Evolutionary conservation across 2,797 vertebrate genomes (phyloP).

Genomic region (Myioborus melanocephalus): DNA sequence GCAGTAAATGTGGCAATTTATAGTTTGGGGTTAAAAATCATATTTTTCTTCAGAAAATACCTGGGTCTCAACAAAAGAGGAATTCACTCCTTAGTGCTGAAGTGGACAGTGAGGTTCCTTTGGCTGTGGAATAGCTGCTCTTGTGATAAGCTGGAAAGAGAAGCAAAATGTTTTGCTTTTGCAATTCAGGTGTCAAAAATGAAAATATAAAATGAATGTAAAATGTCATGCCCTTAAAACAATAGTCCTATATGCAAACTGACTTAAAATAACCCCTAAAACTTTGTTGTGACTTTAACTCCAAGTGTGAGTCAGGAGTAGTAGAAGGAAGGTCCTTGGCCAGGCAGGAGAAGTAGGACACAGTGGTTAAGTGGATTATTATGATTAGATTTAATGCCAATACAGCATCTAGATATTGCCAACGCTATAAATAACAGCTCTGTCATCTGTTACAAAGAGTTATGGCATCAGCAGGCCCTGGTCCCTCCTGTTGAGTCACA

Average conservation of each 20-base stretch:
- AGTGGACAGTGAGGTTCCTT: background rate
- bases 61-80: background rate
- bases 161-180: background rate
- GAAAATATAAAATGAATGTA: background rate
- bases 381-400: background rate
- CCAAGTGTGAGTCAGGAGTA: background rate
- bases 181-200: background rate
- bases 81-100: background rate
- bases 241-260: background rate
- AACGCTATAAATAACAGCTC: background rate
- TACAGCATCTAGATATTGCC: background rate
- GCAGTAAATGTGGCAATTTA: background rate
- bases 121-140: background rate
- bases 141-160: background rate
- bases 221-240: background rate
- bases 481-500: background rate
- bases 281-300: background rate
- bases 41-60: background rate
- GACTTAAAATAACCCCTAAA: background rate
- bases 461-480: no score
- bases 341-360: background rate
- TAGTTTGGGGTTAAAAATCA: background rate
- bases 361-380: background rate
- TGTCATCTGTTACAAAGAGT: accelerated
- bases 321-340: background rate